Evolutionary conservation across 2,113 vertebrate species (phyloP).

Genomic region (Fulmarus glacialis): DNA sequence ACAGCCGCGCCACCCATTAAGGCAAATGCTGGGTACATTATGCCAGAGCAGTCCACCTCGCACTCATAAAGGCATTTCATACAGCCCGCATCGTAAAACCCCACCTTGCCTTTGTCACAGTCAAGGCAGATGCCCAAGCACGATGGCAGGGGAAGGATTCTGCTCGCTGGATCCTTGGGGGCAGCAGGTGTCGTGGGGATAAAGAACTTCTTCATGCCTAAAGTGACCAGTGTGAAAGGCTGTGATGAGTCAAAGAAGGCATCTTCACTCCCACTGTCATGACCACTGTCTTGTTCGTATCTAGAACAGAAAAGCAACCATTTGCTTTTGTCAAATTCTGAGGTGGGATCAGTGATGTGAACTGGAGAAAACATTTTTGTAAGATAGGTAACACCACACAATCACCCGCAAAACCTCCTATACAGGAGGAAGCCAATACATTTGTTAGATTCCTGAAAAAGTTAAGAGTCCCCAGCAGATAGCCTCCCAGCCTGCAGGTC

Average conservation of each 20-base stretch:
- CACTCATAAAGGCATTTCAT: conserved; percentile 95
- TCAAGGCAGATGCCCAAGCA: conserved; percentile 92
- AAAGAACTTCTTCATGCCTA: conserved; percentile 95
- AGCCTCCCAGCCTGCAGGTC: background rate
- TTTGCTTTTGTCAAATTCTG: background rate
- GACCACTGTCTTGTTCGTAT: conserved; percentile 95
- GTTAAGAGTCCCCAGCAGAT: background rate
- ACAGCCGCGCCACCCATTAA: conserved; percentile 90
- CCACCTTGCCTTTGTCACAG: conserved; percentile 87
- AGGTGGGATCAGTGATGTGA: background rate
- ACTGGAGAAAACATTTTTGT: background rate
- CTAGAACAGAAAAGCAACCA: conserved; percentile 65
- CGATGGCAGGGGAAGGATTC: conserved; percentile 86
- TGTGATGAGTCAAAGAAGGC: conserved; percentile 86
- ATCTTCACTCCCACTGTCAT: conserved; percentile 98
- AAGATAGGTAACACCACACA: rapidly evolving
- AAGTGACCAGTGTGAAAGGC: conserved; percentile 89
- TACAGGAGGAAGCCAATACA: background rate
- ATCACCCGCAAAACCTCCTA: background rate
- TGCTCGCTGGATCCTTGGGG: conserved; percentile 76
- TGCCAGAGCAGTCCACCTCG: conserved; percentile 89
- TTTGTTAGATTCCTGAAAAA: background rate
- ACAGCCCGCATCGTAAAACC: conserved; percentile 86
- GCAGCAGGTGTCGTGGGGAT: conserved; percentile 84
- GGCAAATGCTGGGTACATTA: conserved; percentile 94